Percentiles rank a stretch among this genome's conserved stretches.
Evolutionary conservation across 2,797 vertebrate genomes (phyloP).

Genomic region (Ciconia nigra): DNA sequence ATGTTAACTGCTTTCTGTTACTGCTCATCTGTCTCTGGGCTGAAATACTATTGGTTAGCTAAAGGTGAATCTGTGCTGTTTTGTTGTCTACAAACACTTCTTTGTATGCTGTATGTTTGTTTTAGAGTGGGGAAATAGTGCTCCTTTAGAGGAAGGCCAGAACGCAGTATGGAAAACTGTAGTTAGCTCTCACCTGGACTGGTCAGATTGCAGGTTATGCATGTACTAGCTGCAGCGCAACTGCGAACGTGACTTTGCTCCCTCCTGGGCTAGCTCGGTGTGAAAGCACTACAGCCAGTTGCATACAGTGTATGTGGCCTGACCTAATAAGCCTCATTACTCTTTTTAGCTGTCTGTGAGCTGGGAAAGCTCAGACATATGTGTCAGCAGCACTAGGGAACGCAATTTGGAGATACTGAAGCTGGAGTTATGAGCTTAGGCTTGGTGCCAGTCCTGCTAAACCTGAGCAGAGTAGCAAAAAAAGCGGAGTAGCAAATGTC

Average conservation of each 20-base stretch:
- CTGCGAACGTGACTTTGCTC: rapidly evolving
- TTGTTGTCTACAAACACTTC: not conserved
- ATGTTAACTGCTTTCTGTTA: not conserved
- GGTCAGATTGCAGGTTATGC: not conserved
- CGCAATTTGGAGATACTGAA: not conserved
- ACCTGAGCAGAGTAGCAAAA: not conserved
- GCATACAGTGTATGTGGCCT: not conserved
- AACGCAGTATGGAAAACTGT: not conserved
- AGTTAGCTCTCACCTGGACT: not conserved
- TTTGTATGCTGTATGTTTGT: not conserved
- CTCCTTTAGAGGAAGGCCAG: not conserved
- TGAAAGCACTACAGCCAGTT: not conserved
- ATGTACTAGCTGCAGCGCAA: not conserved
- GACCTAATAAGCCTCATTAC: not conserved
- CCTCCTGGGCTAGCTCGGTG: not conserved
- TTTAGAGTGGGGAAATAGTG: not conserved
- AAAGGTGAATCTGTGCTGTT: not conserved
- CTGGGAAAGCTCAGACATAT: not conserved
- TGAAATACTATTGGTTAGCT: not conserved
- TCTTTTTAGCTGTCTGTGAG: not conserved
- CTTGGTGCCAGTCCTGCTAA: not conserved
- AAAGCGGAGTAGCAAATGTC: not conserved
- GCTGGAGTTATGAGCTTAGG: not conserved
- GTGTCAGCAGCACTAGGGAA: not conserved
- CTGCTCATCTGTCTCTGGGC: not conserved